Conservation (phyloP, 2,797 vertebrate genomes). For the Halcyon leucocephala region DNA sequence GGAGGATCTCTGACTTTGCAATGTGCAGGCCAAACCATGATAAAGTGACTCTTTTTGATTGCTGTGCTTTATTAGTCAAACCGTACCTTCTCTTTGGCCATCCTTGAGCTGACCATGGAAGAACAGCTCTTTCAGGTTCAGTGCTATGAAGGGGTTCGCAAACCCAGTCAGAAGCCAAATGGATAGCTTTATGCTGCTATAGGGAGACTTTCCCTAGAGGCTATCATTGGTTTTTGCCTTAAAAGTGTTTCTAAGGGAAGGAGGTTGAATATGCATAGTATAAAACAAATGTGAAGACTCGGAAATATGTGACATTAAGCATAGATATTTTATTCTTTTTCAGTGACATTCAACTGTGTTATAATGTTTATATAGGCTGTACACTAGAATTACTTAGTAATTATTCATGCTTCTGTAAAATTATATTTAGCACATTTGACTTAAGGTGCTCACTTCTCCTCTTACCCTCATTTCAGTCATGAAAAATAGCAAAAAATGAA, state of each 20-base stretch:
- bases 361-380: not conserved
- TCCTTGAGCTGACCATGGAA: not conserved
- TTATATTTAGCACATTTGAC: not conserved
- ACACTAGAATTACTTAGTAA: not conserved
- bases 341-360: not conserved
- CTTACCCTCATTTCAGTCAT: not conserved
- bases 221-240: not conserved
- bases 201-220: not conserved
- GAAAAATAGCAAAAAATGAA: not conserved
- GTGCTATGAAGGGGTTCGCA: not conserved
- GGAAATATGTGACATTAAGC: not conserved
- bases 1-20: not conserved
- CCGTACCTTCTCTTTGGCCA: not conserved
- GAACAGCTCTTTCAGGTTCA: not conserved
- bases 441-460: not conserved
- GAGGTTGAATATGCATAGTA: not conserved
- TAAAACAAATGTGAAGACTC: not conserved
- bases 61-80: not conserved
- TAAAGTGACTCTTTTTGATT: not conserved
- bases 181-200: not conserved
- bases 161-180: not conserved
- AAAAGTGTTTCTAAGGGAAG: not conserved
- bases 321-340: not conserved
- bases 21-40: not conserved
- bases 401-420: not conserved